phyloP scores from a whole-genome alignment of 2,113 vertebrate genomes.

The Strix uralensis region DNA sequence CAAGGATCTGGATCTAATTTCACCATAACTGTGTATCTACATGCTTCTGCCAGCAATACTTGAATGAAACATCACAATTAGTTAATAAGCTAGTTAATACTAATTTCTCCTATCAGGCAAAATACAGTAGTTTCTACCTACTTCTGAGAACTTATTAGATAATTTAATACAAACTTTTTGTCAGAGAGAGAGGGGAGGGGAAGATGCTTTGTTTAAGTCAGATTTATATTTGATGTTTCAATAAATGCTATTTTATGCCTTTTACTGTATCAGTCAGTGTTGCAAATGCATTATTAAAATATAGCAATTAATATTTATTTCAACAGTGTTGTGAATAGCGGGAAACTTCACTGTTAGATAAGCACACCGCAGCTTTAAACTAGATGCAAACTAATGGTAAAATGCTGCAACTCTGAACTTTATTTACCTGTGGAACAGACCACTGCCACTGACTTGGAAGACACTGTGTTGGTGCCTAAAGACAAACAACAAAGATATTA shows the following conservation, averaged over 20 bases:
- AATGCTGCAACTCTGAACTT: not conserved
- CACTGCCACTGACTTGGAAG: constrained; percentile 78
- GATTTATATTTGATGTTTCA: not conserved
- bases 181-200: not conserved
- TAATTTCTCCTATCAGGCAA: not conserved
- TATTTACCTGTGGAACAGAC: constrained; percentile 77
- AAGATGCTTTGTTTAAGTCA: not conserved
- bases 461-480: constrained; percentile 74
- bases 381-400: not conserved
- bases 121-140: not conserved
- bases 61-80: not conserved
- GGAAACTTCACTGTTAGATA: not conserved
- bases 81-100: not conserved
- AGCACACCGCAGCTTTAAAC: not conserved
- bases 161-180: not conserved
- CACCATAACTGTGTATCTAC: not conserved
- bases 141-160: not conserved
- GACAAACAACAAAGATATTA: not conserved
- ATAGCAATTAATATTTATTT: not conserved
- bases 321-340: not conserved
- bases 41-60: not conserved
- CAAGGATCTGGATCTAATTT: not conserved
- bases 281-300: not conserved
- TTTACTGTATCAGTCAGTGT: not conserved
- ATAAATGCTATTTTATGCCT: not conserved